Percentiles rank a stretch among this genome's conserved stretches.
Evolutionary conservation across 2,888 invertebrate species (phyloP).

Genomic region (Rapana venosa): DNA sequence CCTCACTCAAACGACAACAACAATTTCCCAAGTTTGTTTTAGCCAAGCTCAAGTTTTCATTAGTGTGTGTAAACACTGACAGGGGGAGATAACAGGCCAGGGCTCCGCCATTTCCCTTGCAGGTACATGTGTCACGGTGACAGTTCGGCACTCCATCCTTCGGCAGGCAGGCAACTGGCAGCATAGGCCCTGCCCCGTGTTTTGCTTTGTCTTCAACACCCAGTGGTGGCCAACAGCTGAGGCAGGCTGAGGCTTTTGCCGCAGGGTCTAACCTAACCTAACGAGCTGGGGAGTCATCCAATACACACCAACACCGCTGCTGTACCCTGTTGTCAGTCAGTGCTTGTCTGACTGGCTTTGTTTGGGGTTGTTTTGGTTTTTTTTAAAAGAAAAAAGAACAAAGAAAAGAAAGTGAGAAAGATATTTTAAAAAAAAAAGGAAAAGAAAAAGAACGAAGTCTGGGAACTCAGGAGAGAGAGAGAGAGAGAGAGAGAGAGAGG

Average conservation of each 20-base stretch:
- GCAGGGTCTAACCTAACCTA: neutral
- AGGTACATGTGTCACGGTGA: neutral
- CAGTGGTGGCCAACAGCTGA: neutral
- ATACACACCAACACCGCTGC: neutral
- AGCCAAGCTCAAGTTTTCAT: constrained; percentile 29
- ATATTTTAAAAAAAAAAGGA: neutral
- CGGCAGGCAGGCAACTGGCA: neutral
- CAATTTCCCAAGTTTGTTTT: constrained; percentile 6
- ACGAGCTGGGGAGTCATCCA: neutral
- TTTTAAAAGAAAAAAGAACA: too few relatives aligned
- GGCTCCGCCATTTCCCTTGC: neutral
- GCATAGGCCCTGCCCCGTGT: neutral
- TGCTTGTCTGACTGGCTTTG: neutral
- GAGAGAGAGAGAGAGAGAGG: neutral
- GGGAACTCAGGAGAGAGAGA: neutral
- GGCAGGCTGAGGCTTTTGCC: neutral
- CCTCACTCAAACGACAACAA: neutral
- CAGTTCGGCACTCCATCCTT: neutral
- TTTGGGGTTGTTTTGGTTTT: neutral
- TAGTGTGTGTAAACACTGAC: constrained; percentile 27
- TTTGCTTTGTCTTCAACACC: neutral
- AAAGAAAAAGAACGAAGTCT: neutral
- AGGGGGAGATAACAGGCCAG: neutral
- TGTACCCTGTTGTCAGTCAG: neutral
- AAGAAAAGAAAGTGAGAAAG: neutral